Base-by-base conservation (phyloP, 1,140 invertebrate species). In the Sycophila sp. region DNA sequence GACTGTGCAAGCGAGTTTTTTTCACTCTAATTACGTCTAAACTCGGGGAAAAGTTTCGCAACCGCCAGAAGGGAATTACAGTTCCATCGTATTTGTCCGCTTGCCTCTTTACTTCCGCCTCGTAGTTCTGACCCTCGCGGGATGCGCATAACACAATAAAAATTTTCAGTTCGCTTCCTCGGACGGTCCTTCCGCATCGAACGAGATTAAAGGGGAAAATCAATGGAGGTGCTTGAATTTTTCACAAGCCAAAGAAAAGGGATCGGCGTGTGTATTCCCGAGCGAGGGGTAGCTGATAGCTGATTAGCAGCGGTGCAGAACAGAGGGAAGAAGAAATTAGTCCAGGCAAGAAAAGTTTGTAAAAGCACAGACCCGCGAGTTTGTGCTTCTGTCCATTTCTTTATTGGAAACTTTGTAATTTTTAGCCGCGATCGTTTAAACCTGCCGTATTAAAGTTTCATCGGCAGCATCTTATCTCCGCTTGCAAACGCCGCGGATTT, bases 1-100 rank as follows among this genome's bases (percentile, higher is more conserved):
- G n/a, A n/a, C n/a, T n/a, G n/a, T 0, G 17, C 42, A 59, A 68
- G 59, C 15, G 55, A 68, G 55, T 59, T 59, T 59, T 59, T 59
- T 59, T 30, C n/a, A 22, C 55, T 36, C 34, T 68, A 68, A 68
- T 68, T 49, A 17, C 30, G 17, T 49, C 30, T 30, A 22, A 47
- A 68, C 55, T 68, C 51, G 26, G 22, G 22, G 30, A 4, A 58
- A 59, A 68, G 40, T 59, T 59, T 59, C 13, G 42, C 40, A 19
- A n/a, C 13, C 10, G 15, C 30, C 26, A 19, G 36, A 13, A 24
- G 28, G 19, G 36, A n/a, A 45, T 47, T 62, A 62, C 24, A 1
- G 26, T 17, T 67, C 47, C 38, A 34, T 32, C 26, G 36, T 53
- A 2, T 56, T 42, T 58, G 32, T 47, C 17, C 42, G 42, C 19